Percentiles rank a stretch among this genome's conserved stretches.
Conservation (phyloP, 2,797 vertebrate species). For the Emys orbicularis region DNA sequence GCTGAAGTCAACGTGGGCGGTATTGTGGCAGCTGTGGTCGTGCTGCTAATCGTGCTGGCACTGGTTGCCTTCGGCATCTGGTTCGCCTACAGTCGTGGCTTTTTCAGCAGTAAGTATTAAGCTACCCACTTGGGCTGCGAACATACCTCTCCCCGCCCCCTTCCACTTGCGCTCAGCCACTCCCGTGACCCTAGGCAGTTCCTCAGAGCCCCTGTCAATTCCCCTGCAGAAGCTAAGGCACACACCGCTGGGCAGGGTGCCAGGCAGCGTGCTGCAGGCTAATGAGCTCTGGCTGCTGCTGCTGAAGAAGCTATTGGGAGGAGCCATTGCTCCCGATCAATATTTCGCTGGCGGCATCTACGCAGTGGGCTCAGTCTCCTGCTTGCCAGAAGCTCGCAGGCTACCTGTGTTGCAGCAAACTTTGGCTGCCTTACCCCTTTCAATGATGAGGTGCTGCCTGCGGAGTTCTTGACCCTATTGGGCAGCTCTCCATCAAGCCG, state of each 20-base stretch:
- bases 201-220: not conserved
- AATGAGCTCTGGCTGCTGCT: not conserved
- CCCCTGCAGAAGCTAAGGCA: too few species aligned
- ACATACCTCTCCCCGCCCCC: not conserved
- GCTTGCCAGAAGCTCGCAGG: not conserved
- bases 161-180: not conserved
- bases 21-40: slow-evolving; percentile 90
- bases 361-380: not conserved
- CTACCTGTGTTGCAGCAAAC: not conserved
- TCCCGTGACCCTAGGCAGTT: not conserved
- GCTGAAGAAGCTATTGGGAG: not conserved
- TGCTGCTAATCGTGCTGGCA: slow-evolving; percentile 85
- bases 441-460: not conserved
- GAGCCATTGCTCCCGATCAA: not conserved
- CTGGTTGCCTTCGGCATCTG: slow-evolving; percentile 86
- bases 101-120: slow-evolving; percentile 88
- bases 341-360: too few species aligned
- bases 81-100: slow-evolving; percentile 91
- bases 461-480: not conserved
- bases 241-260: too few species aligned
- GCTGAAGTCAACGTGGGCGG: slow-evolving; percentile 89
- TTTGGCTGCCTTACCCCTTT: not conserved
- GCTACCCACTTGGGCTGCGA: not conserved
- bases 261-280: too few species aligned
- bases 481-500: not conserved